Base-by-base conservation (phyloP, 2,888 invertebrate species). In the Noctua pronuba region DNA sequence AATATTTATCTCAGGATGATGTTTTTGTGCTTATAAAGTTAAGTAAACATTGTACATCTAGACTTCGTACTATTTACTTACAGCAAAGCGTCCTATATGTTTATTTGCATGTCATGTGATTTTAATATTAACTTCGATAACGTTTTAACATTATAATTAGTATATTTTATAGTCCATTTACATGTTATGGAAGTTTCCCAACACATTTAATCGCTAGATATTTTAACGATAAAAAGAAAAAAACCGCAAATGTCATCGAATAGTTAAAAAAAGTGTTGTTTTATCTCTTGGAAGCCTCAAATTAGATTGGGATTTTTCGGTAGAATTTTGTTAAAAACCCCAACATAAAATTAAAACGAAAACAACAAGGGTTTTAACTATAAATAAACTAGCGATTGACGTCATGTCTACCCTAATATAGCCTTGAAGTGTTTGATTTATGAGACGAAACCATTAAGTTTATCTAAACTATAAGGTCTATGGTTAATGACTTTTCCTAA, bases 41-140 rank as follows among this genome's bases (percentile, higher is more conserved):
- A 46, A 0, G 16, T 55, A 82, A n/a, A 82, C 41, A 18, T 41
- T 44, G 5, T 7, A 31, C 28, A 64, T 38, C 46, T 82, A 82
- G 65, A 82, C 65, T 75, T 82, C 41, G 65, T 3, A 75, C 65
- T 55, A 46, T 64, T 82, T n/a, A 55, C 31, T 8, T 35, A 28
- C 2, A 38, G 58, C 16, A 31, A n/a, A 31, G 31, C 31, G 16
- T 72, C 16, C 28, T 44, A 55, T 24, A 35, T 31, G 74, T 75
- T 35, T 46, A n/a, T 55, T 16, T 66, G 41, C 58, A 52, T 81
- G 5, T 77, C 6, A 31, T n/a, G n/a, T 13, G 2, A 31, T 31
- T 11, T 4, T n/a, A 70, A 70, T 71, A 72, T 35, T 41, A 44
- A 28, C 28, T 18, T 52, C n/a, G 24, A 28, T 21, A 44, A 16